Evolutionary conservation across 1,140 invertebrate genomes (phyloP), one percentile per base, ranked within the genome.

Genomic region (Polypedilum vanderplanki): DNA sequence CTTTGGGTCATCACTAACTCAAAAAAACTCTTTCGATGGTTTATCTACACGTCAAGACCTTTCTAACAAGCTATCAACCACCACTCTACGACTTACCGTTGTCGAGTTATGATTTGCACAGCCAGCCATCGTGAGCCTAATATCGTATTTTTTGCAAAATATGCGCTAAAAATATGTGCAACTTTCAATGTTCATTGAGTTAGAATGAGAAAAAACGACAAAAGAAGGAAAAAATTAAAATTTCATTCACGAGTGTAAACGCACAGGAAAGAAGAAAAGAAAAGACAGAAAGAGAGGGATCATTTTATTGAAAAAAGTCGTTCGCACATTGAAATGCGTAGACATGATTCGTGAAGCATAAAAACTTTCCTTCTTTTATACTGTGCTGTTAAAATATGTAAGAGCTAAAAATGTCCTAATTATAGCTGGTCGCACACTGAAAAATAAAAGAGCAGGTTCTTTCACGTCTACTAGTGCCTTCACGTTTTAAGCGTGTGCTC

Each of bases 311-410:
- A 57, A 57, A 57, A 57, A 57, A 57, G 15, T 12, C n/a, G 3
- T 15, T 57, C 46, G 46, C 46, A 57, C 46, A 57, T 57, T 57
- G n/a, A 57, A 57, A 57, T 57, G 46, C 46, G 46, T 57, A 57
- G n/a, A 12, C 46, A 57, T 57, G 46, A 57, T 57, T 57, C 46
- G 46, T n/a, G 12, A 15, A 57, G 46, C 46, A n/a, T 57, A 57
- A 57, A 57, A 57, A 33, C 46, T 57, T 57, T 57, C 12, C 46
- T 57, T 12, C 46, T 15, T 12, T 15, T 12, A 57, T 57, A 57
- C 4, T 57, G n/a, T 15, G n/a, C 12, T 57, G 46, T 57, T 57
- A 15, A 57, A 57, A n/a, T n/a, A n/a, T n/a, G 46, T 57, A 57
- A 57, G 12, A 57, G 0, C 46, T 4, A 57, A 57, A 57, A 57